Evolutionary conservation across 2,888 invertebrate genomes (phyloP).

Genomic region (Nephrotoma guestfalica): DNA sequence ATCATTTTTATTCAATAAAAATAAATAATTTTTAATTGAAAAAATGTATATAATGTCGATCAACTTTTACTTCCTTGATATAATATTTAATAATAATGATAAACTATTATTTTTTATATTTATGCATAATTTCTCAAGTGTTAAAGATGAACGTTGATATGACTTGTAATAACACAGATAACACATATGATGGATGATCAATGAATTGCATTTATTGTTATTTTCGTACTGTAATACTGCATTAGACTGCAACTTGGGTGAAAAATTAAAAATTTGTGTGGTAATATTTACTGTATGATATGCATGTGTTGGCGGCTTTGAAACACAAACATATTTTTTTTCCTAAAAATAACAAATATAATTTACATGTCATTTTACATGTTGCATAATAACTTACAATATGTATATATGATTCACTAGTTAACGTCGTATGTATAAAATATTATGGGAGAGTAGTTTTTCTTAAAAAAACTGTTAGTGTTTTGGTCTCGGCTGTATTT

Average conservation of each 20-base stretch:
- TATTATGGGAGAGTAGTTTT: background rate
- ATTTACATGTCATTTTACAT: background rate
- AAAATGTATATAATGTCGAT: background rate
- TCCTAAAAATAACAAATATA: background rate
- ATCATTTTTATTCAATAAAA: background rate
- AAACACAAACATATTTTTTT: background rate
- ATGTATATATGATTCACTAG: background rate
- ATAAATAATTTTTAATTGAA: background rate
- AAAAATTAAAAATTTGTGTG: background rate
- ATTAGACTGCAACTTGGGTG: background rate
- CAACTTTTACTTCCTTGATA: background rate
- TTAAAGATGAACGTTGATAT: background rate
- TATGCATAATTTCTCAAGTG: background rate
- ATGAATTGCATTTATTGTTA: background rate
- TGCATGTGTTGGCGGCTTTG: background rate
- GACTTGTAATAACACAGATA: background rate
- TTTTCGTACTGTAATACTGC: background rate
- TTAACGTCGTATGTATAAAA: background rate
- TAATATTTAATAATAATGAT: background rate
- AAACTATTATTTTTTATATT: background rate
- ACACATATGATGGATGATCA: background rate
- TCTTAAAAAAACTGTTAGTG: background rate
- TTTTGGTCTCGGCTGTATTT: background rate
- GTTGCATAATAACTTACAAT: background rate
- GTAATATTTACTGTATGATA: background rate